A percentile compares a stretch with the other conserved stretches of the same genome.
These are phyloP conservation scores for Salmo trutta DNA, from an alignment of 2,797 vertebrate species.

Conservation along the genomic window DNA sequence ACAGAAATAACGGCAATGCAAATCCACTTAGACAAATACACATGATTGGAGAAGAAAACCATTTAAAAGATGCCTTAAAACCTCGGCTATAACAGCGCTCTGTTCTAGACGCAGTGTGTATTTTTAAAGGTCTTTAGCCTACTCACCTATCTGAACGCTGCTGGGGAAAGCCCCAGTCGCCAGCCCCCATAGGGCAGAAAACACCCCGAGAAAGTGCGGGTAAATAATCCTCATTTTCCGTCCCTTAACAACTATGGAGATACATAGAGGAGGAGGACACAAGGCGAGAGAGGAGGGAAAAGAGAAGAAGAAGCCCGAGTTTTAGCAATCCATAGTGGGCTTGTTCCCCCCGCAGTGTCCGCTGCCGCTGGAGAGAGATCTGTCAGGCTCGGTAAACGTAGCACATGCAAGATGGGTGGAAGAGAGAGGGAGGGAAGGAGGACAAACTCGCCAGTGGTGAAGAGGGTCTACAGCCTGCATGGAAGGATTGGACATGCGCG, in stretches of 20 bases:
- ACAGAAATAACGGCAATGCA: neutral
- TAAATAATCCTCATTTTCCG: slow-evolving; percentile 95
- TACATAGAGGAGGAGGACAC: slow-evolving; percentile 85
- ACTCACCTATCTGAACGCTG: slow-evolving; percentile 99
- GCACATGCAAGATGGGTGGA: slow-evolving; percentile 83
- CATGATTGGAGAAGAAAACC: neutral
- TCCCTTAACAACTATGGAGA: slow-evolving; percentile 85
- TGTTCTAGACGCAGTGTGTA: slow-evolving; percentile 3
- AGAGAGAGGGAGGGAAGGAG: slow-evolving; percentile 43
- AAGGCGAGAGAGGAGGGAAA: slow-evolving; percentile 49
- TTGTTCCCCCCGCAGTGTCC: slow-evolving; percentile 88
- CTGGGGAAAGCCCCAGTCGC: slow-evolving; percentile 97
- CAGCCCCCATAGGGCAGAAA: slow-evolving; percentile 94
- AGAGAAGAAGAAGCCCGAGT: slow-evolving; percentile 22
- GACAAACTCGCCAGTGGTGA: slow-evolving; percentile 74
- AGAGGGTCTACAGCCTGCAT: slow-evolving; percentile 77
- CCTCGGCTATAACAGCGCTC: neutral
- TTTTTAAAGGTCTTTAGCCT: slow-evolving; percentile 50
- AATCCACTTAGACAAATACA: neutral
- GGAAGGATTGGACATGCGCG: slow-evolving; percentile 87
- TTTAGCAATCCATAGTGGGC: slow-evolving; percentile 82
- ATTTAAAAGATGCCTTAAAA: neutral
- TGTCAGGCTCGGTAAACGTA: slow-evolving; percentile 69
- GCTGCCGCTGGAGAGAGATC: slow-evolving; percentile 82
- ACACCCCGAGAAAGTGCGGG: slow-evolving; percentile 94